phyloP scores from a whole-genome alignment of 1,140 invertebrate genomes.

The Drosophila lacertosa region DNA sequence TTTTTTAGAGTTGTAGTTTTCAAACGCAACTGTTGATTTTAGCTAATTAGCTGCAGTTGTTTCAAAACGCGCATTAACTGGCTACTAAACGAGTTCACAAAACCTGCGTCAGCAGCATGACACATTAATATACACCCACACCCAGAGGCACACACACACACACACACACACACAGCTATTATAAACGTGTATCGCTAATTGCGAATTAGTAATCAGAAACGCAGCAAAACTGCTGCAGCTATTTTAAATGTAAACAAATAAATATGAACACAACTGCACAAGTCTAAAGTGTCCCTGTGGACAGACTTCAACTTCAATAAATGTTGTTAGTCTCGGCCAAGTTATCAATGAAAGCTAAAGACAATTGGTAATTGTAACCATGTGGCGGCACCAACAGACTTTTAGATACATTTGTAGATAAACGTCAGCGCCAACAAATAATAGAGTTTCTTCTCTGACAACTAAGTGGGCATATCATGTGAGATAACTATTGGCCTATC shows the following conservation, averaged over 20 bases:
- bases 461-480: not conserved
- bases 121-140: conserved; percentile 33
- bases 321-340: conserved; percentile 4
- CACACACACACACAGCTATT: not conserved
- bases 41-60: conserved; percentile 9
- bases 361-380: conserved; percentile 28
- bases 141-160: conserved; percentile 19
- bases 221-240: conserved; percentile 45
- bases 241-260: conserved; percentile 55
- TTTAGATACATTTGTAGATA: conserved; percentile 46
- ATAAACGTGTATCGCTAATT: conserved; percentile 7
- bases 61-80: not conserved
- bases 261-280: conserved; percentile 21
- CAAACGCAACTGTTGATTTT: not conserved
- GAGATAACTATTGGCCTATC: conserved; percentile 11
- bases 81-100: not conserved
- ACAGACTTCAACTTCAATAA: not conserved
- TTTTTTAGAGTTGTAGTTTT: too few relatives aligned
- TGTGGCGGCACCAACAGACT: conserved; percentile 15
- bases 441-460: not conserved
- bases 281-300: not conserved
- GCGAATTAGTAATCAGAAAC: conserved; percentile 53
- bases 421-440: conserved; percentile 2
- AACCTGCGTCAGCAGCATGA: conserved; percentile 44
- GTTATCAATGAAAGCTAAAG: conserved; percentile 34